Evolutionary conservation across 2,888 invertebrate genomes (phyloP).

Genomic region (Chalcosyrphus nemorum): DNA sequence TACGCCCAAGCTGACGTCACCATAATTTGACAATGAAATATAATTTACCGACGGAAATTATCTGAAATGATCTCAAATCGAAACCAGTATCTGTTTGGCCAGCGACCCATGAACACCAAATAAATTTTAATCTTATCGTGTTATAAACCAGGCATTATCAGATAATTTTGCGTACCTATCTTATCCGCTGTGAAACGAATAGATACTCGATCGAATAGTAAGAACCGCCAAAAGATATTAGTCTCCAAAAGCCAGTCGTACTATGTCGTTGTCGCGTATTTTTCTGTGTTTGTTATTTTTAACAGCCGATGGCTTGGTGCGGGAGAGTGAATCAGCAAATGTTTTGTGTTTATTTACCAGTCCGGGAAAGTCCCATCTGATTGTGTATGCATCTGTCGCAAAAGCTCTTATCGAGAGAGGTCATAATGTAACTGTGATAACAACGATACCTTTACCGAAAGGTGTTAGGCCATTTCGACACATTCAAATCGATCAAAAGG

Average conservation of each 20-base stretch:
- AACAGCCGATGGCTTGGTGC: background rate
- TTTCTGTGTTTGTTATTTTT: background rate
- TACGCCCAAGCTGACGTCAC: background rate
- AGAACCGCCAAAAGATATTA: background rate
- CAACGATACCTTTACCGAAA: slow-evolving; percentile 61
- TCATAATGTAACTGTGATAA: slow-evolving; percentile 80
- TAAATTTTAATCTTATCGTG: background rate
- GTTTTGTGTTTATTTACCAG: slow-evolving; percentile 80
- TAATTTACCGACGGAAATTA: background rate
- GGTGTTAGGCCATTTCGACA: slow-evolving; percentile 1
- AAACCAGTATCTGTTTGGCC: background rate
- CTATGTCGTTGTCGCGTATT: background rate
- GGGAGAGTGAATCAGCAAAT: slow-evolving; percentile 75
- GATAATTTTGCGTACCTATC: background rate
- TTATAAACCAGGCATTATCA: background rate
- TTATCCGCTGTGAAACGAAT: background rate
- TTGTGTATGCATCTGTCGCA: slow-evolving; percentile 79
- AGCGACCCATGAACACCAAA: background rate
- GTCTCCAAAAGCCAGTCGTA: background rate
- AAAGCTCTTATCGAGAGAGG: slow-evolving; percentile 79
- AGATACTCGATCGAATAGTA: background rate
- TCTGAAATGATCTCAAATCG: background rate
- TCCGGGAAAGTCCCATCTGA: slow-evolving; percentile 79
- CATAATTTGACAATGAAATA: background rate
- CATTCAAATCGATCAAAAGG: background rate